These are phyloP conservation scores for Oryctes rhinoceros DNA, from an alignment of 1,140 invertebrate species.

Conservation along the genomic window DNA sequence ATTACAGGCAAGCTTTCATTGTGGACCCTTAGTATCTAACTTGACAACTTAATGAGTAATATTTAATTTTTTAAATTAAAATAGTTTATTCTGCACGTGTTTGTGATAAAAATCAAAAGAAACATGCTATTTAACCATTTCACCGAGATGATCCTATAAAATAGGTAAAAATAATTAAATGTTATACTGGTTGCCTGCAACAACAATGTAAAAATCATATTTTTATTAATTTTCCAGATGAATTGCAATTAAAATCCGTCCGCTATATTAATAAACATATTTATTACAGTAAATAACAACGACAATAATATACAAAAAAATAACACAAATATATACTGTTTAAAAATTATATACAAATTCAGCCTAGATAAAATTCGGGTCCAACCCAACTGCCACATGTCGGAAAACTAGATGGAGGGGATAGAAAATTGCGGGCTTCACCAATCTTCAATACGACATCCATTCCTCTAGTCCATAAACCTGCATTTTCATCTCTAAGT, in stretches of 20 bases:
- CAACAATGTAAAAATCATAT: too few species aligned
- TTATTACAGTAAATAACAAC: constrained; percentile 28
- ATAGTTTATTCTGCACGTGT: too few species aligned
- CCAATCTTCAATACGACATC: constrained; percentile 58
- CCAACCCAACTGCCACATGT: constrained; percentile 57
- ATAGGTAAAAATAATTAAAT: too few species aligned
- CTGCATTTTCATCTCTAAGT: constrained; percentile 71
- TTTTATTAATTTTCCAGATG: too few species aligned
- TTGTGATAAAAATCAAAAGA: too few species aligned
- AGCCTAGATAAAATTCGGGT: constrained; percentile 57
- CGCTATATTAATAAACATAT: neutral
- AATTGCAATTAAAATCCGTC: neutral
- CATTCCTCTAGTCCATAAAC: constrained; percentile 57
- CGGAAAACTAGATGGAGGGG: constrained; percentile 56
- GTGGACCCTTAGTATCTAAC: too few species aligned
- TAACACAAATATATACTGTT: constrained; percentile 2
- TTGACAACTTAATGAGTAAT: too few species aligned
- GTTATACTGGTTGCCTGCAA: too few species aligned
- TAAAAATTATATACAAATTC: constrained; percentile 41
- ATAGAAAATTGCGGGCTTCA: constrained; percentile 49
- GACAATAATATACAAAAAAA: neutral
- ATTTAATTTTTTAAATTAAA: too few species aligned
- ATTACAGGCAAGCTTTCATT: too few species aligned
- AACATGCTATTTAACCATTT: too few species aligned
- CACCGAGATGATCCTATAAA: too few species aligned